Conservation (phyloP, 2,888 invertebrate genomes). For the Candidula unifasciata region DNA sequence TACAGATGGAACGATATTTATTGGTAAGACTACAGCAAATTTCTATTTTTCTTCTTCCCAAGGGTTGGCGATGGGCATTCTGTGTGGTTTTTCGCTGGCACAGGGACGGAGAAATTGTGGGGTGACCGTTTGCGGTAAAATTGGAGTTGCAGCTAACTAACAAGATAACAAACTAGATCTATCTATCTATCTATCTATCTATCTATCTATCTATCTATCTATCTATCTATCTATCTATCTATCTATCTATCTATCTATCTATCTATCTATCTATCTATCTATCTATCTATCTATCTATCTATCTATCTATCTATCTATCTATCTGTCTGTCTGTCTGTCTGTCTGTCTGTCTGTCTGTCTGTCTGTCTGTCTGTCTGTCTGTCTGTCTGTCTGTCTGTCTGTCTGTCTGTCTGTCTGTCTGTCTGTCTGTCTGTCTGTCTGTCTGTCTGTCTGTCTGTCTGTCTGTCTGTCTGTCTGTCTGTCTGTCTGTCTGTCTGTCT, state of each 20-base stretch:
- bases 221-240: too few species aligned
- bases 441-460: neutral
- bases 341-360: neutral
- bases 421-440: neutral
- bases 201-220: too few species aligned
- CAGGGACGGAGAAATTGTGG: too few species aligned
- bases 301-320: slow-evolving; percentile 8
- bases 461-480: neutral
- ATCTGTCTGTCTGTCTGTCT: neutral
- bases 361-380: neutral
- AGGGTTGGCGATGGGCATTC: too few species aligned
- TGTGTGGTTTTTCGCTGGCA: too few species aligned
- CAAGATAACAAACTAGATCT: too few species aligned
- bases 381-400: neutral
- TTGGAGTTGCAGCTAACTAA: too few species aligned
- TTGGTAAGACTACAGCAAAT: too few species aligned
- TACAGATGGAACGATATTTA: too few species aligned
- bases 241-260: slow-evolving; percentile 1
- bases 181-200: too few species aligned
- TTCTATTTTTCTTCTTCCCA: too few species aligned
- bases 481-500: neutral
- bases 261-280: slow-evolving; percentile 8
- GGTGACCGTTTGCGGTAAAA: too few species aligned
- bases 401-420: neutral
- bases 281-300: slow-evolving; percentile 8